Base-by-base conservation (phyloP, 2,888 invertebrate genomes). In the Acleris cristana region DNA sequence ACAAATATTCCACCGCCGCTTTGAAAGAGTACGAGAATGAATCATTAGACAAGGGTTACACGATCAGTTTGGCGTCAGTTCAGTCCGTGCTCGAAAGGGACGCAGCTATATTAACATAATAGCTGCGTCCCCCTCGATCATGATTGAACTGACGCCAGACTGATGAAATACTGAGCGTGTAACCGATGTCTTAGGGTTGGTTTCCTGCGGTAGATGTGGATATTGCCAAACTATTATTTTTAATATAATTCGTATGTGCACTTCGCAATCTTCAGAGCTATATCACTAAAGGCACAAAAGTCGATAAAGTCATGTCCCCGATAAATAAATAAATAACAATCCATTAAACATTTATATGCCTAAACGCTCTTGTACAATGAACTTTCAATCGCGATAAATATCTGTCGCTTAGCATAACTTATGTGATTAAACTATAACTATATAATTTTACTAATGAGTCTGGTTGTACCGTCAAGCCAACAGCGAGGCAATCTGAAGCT, bases 401-500 rank as follows among this genome's bases (percentile, higher is more conserved):
- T 45, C 16, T 3, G 1, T 14, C 18, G n/a, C 14, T 2, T 23
- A 4, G 14, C 8, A 44, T 45, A 23, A 44, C 7, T 10, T 16
- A 23, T 21, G n/a, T 23, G 21, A n/a, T 23, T 57, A 16, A 23
- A 57, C n/a, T 8, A 45, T 34, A n/a, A n/a, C n/a, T n/a, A 19
- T 40, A 7, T 16, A 75, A 76, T 76, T 76, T 76, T 72, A 82
- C 81, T 77, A 76, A 81, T 82, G 79, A 81, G 75, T 75, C 72
- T 79, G 80, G 77, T 79, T 77, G 79, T 75, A 70, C 71, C 66
- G 74, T 74, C 76, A 69, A 73, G 71, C 65, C 75, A 76, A 74
- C 63, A 65, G 58, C 69, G 30, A 16, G 45, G n/a, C 72, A 76
- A 79, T 80, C 78, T 73, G 67, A 74, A 76, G 69, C 74, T 79